Evolutionary conservation across 2,113 vertebrate species (phyloP).

Genomic region (Sapayoa aenigma): DNA sequence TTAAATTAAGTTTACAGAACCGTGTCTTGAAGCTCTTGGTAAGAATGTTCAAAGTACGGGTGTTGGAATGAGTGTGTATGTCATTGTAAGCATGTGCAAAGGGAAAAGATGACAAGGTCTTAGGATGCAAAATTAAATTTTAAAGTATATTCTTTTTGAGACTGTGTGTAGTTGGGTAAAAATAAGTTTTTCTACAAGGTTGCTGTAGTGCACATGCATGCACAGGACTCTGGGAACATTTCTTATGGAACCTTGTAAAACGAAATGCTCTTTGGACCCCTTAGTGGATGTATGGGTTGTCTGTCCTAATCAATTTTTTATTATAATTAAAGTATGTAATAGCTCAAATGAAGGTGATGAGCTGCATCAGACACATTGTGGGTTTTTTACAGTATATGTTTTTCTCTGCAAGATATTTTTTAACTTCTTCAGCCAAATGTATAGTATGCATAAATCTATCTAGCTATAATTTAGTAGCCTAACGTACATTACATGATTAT

Average conservation of each 20-base stretch:
- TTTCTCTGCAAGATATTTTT: background rate
- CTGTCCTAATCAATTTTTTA: background rate
- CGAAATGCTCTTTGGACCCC: background rate
- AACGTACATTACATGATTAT: background rate
- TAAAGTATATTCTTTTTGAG: background rate
- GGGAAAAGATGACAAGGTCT: accelerated
- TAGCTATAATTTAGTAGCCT: background rate
- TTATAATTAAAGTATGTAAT: background rate
- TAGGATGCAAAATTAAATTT: background rate
- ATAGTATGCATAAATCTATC: background rate
- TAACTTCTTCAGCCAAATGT: background rate
- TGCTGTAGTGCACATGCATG: accelerated
- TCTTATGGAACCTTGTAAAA: background rate
- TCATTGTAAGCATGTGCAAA: background rate
- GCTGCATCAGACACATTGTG: background rate
- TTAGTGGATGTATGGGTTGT: background rate
- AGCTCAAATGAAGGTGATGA: background rate
- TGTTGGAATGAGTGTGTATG: no score
- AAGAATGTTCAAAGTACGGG: background rate
- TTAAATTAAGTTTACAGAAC: background rate
- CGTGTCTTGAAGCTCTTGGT: background rate
- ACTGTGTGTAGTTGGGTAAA: background rate
- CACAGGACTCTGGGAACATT: background rate
- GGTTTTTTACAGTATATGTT: background rate
- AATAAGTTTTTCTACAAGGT: background rate